phyloP scores from a whole-genome alignment of 2,888 invertebrate genomes.

The Himalopsyche tibetana region DNA sequence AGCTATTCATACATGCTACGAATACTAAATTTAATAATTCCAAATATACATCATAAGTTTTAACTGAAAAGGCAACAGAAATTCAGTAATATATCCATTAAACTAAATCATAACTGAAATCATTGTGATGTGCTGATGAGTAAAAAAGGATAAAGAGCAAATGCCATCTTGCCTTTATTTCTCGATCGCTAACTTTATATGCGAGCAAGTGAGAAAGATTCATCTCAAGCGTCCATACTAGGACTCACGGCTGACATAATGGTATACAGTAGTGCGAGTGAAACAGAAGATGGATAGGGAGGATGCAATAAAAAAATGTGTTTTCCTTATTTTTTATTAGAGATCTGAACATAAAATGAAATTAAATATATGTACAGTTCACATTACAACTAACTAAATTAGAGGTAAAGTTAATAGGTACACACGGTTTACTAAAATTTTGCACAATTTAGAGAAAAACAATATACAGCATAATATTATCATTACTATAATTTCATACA shows the following conservation, averaged over 20 bases:
- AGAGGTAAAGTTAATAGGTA: constrained; percentile 77
- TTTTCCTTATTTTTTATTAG: constrained; percentile 74
- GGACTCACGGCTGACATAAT: background rate
- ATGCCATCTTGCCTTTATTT: too few species aligned
- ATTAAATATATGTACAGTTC: constrained; percentile 80
- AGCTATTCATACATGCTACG: too few species aligned
- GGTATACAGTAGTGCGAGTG: too few species aligned
- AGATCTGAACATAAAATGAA: constrained; percentile 80
- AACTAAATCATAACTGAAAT: too few species aligned
- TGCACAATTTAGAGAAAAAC: constrained; percentile 56
- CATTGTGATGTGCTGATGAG: too few species aligned
- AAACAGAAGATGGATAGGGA: too few species aligned
- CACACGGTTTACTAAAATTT: constrained; percentile 70
- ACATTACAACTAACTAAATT: constrained; percentile 79
- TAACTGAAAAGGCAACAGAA: too few species aligned
- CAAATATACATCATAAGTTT: too few species aligned
- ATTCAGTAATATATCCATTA: too few species aligned
- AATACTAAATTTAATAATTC: too few species aligned
- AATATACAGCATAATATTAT: constrained; percentile 50
- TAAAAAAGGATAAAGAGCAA: too few species aligned
- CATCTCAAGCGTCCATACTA: background rate
- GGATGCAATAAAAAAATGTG: background rate
- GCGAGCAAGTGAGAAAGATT: background rate
- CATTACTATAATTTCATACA: constrained; percentile 54
- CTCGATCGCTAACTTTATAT: too few species aligned